These are phyloP conservation scores for Drosophila leontia DNA, from an alignment of 1,140 invertebrate genomes.

Conservation along the genomic window DNA sequence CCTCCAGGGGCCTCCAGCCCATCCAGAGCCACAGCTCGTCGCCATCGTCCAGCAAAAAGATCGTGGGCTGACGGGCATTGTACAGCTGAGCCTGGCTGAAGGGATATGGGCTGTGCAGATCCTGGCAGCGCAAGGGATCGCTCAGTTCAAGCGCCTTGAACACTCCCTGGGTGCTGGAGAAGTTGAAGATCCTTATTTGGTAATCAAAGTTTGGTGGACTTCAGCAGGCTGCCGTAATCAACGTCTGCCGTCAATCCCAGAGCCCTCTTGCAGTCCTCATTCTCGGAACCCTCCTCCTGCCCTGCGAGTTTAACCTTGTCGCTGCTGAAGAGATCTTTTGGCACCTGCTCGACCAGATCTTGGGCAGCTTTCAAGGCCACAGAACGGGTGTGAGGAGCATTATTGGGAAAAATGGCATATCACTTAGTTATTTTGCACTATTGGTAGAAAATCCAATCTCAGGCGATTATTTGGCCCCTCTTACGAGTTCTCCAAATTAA, in stretches of 20 bases:
- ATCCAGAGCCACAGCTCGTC: slow-evolving; percentile 95
- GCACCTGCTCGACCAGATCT: slow-evolving; percentile 87
- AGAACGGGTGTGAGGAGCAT: slow-evolving; percentile 88
- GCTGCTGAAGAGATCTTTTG: slow-evolving; percentile 86
- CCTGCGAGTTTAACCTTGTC: slow-evolving; percentile 86
- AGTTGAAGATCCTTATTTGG: slow-evolving; percentile 92
- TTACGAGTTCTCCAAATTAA: not conserved
- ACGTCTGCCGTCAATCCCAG: slow-evolving; percentile 86
- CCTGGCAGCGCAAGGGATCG: slow-evolving; percentile 72
- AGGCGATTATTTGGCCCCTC: too few species aligned
- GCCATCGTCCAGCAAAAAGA: slow-evolving; percentile 93
- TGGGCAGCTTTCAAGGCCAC: slow-evolving; percentile 88
- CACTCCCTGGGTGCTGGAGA: slow-evolving; percentile 90
- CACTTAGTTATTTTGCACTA: too few species aligned
- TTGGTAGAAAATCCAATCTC: too few species aligned
- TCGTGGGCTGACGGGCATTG: slow-evolving; percentile 93
- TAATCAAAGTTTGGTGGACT: slow-evolving; percentile 85
- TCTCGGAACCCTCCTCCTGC: slow-evolving; percentile 91
- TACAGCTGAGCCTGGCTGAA: slow-evolving; percentile 95
- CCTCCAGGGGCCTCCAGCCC: slow-evolving; percentile 94
- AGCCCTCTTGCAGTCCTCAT: slow-evolving; percentile 88
- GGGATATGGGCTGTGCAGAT: slow-evolving; percentile 90
- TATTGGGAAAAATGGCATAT: slow-evolving; percentile 85
- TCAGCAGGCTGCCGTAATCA: slow-evolving; percentile 67
- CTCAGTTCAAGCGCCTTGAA: slow-evolving; percentile 92